Conservation (phyloP, 2,888 invertebrate species). For the Dryadula phaetusa region DNA sequence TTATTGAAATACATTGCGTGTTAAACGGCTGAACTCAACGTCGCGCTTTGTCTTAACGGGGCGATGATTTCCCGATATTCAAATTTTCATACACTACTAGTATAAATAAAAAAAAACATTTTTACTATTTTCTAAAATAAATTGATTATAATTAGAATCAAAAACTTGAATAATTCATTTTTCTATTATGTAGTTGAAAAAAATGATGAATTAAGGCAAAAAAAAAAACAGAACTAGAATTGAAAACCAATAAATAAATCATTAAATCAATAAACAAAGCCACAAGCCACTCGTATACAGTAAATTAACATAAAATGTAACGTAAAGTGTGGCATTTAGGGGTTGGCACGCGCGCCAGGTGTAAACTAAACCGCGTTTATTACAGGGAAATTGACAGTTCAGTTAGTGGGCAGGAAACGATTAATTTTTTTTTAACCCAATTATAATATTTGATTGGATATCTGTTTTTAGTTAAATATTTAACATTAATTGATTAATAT, state of each 20-base stretch:
- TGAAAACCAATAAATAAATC: background rate
- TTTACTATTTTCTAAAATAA: too few relatives aligned
- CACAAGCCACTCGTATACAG: background rate
- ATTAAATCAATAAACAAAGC: background rate
- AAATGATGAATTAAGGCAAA: too few relatives aligned
- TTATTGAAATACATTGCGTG: too few relatives aligned
- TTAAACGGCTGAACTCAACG: too few relatives aligned
- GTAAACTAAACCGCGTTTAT: constrained; percentile 49
- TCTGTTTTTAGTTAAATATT: background rate
- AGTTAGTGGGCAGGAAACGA: constrained; percentile 41
- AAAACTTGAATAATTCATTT: too few relatives aligned
- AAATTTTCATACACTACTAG: too few relatives aligned
- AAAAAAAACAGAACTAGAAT: background rate
- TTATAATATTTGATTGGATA: constrained; percentile 26
- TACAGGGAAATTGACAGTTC: constrained; percentile 50
- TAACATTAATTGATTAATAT: background rate
- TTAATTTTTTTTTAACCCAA: constrained; percentile 41
- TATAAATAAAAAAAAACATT: too few relatives aligned
- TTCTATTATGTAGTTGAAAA: too few relatives aligned
- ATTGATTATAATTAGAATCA: too few relatives aligned
- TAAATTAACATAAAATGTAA: constrained; percentile 15
- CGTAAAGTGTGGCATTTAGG: constrained; percentile 25
- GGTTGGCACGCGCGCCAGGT: constrained; percentile 61
- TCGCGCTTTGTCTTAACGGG: too few relatives aligned
- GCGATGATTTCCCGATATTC: too few relatives aligned